These are phyloP conservation scores for Mamestra configurata DNA, from an alignment of 1,140 invertebrate species.

Conservation along the genomic window DNA sequence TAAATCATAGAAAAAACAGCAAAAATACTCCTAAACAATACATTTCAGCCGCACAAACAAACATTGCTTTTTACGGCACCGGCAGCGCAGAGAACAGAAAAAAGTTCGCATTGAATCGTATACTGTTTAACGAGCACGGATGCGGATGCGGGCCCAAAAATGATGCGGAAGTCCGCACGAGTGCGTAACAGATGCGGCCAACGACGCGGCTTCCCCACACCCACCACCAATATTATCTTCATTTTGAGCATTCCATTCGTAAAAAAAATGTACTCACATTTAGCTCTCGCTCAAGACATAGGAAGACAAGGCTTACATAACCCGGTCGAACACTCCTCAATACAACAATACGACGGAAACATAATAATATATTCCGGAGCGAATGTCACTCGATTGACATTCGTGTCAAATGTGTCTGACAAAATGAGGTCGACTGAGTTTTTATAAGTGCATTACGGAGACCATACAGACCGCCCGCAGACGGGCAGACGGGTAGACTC, in stretches of 20 bases:
- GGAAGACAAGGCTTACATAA: background rate
- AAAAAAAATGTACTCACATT: conserved; percentile 12
- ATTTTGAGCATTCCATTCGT: background rate
- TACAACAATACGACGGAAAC: background rate
- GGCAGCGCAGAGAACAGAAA: conserved; percentile 3
- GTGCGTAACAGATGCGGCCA: background rate
- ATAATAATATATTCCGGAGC: background rate
- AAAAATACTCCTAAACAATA: conserved; percentile 8
- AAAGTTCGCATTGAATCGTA: conserved; percentile 10
- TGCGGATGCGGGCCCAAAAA: conserved; percentile 10
- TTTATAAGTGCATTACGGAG: background rate
- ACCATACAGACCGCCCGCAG: background rate
- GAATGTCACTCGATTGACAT: background rate
- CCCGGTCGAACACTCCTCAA: background rate
- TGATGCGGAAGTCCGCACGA: conserved; percentile 23
- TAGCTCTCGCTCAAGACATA: background rate
- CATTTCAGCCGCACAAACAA: background rate
- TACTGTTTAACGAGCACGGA: conserved; percentile 11
- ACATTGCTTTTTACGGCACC: background rate
- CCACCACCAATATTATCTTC: conserved; percentile 1
- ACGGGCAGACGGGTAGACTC: background rate
- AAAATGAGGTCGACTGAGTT: background rate
- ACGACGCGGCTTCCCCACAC: background rate
- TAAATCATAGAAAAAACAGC: background rate
- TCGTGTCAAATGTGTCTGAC: background rate